Percentiles rank a stretch among this genome's conserved stretches.
Conservation (phyloP, 2,113 vertebrate species). For the Dissostichus mawsoni region DNA sequence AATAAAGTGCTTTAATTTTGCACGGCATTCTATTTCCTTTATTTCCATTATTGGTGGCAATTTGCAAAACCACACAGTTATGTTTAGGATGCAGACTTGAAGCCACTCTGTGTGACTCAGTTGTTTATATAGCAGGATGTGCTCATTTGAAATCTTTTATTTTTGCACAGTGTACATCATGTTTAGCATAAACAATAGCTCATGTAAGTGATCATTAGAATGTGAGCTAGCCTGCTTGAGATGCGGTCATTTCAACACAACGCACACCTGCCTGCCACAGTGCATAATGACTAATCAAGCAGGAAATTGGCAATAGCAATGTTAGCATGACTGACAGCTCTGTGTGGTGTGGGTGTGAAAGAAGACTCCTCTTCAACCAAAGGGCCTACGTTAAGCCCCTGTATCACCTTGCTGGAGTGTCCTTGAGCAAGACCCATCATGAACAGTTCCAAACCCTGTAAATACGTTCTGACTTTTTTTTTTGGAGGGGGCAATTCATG, state of each 20-base stretch:
- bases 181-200: slow-evolving; percentile 30
- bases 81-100: slow-evolving; percentile 28
- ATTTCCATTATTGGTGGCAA: slow-evolving; percentile 49
- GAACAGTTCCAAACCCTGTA: slow-evolving; percentile 11
- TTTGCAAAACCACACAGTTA: slow-evolving; percentile 35
- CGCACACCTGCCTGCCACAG: slow-evolving; percentile 48
- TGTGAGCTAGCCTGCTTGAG: slow-evolving; percentile 22
- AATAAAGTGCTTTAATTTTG: slow-evolving; percentile 51
- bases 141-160: slow-evolving; percentile 30
- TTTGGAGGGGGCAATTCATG: no score
- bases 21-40: slow-evolving; percentile 17
- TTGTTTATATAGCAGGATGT: slow-evolving; percentile 29
- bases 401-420: slow-evolving; percentile 17
- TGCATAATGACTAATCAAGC: slow-evolving; percentile 68
- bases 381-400: not conserved
- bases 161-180: slow-evolving; percentile 21
- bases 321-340: slow-evolving; percentile 59
- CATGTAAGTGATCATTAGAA: slow-evolving; percentile 57
- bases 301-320: slow-evolving; percentile 60
- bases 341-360: slow-evolving; percentile 28
- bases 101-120: slow-evolving; percentile 1
- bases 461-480: not conserved
- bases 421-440: not conserved
- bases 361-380: slow-evolving; percentile 18
- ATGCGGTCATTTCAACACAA: slow-evolving; percentile 41